Evolutionary conservation across 2,888 invertebrate species (phyloP).

Genomic region (Acrobasis consociella): DNA sequence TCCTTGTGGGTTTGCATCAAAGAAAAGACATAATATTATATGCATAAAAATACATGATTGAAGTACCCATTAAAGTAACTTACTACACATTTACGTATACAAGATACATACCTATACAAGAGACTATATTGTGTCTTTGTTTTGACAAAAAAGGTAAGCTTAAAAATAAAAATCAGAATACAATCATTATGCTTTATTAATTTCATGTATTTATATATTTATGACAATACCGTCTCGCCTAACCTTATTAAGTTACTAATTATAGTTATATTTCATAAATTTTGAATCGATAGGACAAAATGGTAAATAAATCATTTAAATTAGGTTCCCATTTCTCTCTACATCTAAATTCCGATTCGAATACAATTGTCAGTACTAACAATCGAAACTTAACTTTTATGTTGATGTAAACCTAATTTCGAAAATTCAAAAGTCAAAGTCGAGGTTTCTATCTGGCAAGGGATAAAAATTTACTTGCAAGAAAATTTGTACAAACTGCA

Average conservation of each 20-base stretch:
- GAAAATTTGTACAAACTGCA: neutral
- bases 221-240: conserved; percentile 84
- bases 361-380: conserved; percentile 64
- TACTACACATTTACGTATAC: neutral
- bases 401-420: conserved; percentile 59
- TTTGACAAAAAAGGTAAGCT: conserved; percentile 13
- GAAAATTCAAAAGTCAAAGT: conserved; percentile 62
- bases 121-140: neutral
- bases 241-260: conserved; percentile 82
- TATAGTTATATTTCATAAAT: conserved; percentile 81
- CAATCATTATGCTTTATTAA: conserved; percentile 84
- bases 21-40: too few relatives aligned
- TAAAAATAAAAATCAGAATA: conserved; percentile 69
- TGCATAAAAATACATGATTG: neutral
- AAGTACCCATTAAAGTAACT: too few relatives aligned
- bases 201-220: conserved; percentile 84
- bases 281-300: conserved; percentile 82
- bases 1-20: neutral
- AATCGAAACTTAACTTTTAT: conserved; percentile 65
- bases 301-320: conserved; percentile 75
- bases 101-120: too few relatives aligned
- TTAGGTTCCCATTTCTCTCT: conserved; percentile 63
- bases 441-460: conserved; percentile 69
- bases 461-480: conserved; percentile 38
- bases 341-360: conserved; percentile 63